These are phyloP conservation scores for Fregetta grallaria DNA, from an alignment of 2,113 vertebrate genomes.

Conservation along the genomic window DNA sequence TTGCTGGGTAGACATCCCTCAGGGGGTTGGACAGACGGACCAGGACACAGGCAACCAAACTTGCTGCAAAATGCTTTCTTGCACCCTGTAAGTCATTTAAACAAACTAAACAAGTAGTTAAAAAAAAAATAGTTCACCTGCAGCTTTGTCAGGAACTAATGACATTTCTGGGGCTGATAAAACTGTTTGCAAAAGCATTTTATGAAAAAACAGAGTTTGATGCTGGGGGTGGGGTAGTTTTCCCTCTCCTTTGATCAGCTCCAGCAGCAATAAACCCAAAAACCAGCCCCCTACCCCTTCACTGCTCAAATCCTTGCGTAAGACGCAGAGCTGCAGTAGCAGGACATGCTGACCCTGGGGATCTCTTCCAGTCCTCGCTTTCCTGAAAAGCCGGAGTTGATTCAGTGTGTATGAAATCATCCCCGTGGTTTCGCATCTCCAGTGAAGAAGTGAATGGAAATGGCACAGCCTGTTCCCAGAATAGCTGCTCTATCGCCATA, in stretches of 20 bases:
- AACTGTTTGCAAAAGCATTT: not conserved
- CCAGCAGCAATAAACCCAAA: not conserved
- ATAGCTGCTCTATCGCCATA: not conserved
- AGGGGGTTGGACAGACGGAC: rapidly evolving
- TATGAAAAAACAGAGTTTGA: not conserved
- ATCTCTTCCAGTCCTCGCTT: not conserved
- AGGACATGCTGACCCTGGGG: not conserved
- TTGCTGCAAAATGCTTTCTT: not conserved
- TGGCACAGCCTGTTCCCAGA: conserved; percentile 30
- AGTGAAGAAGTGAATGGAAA: conserved; percentile 2
- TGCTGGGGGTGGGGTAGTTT: not conserved
- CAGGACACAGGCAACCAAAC: not conserved
- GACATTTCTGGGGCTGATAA: not conserved
- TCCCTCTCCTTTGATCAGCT: not conserved
- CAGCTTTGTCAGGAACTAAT: not conserved
- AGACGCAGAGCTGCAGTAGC: not conserved
- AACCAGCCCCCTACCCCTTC: not conserved
- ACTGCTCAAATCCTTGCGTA: not conserved
- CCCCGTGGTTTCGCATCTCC: not conserved
- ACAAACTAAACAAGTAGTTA: not conserved
- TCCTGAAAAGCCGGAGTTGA: not conserved
- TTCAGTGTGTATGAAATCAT: conserved; percentile 15
- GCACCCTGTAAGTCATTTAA: not conserved
- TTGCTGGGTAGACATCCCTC: not conserved
- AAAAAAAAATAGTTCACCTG: not conserved